phyloP scores from a whole-genome alignment of 1,140 invertebrate species.

The Lepidurus packardi region DNA sequence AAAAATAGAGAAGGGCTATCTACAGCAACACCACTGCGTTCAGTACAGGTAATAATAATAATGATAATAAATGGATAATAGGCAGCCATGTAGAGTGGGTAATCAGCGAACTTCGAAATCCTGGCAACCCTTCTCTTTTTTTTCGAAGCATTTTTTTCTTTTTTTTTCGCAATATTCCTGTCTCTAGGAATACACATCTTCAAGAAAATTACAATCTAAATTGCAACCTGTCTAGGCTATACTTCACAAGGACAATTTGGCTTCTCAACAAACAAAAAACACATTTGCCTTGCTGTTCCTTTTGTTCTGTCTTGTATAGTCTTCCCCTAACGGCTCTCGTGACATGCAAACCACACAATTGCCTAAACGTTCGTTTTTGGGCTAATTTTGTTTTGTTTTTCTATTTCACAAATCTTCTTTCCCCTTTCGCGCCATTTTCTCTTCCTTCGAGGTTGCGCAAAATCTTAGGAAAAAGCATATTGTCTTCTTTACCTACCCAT shows the following conservation, averaged over 20 bases:
- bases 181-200: neutral
- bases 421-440: neutral
- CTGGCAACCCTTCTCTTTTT: neutral
- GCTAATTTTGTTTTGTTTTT: neutral
- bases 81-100: neutral
- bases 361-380: neutral
- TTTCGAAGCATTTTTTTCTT: neutral
- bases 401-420: neutral
- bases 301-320: constrained; percentile 9
- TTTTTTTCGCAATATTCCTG: neutral
- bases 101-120: neutral
- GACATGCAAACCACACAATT: neutral
- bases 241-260: constrained; percentile 15
- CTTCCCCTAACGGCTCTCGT: neutral
- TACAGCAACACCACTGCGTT: constrained; percentile 21
- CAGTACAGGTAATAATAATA: neutral
- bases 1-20: neutral
- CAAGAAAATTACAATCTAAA: constrained; percentile 16
- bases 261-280: constrained; percentile 4
- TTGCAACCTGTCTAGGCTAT: constrained; percentile 19
- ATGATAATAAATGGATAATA: constrained; percentile 5
- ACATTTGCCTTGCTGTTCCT: constrained; percentile 6
- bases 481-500: neutral
- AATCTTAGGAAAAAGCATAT: neutral
- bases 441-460: neutral